phyloP scores from a whole-genome alignment of 2,113 vertebrate genomes.

The Sakesphorus luctuosus region DNA sequence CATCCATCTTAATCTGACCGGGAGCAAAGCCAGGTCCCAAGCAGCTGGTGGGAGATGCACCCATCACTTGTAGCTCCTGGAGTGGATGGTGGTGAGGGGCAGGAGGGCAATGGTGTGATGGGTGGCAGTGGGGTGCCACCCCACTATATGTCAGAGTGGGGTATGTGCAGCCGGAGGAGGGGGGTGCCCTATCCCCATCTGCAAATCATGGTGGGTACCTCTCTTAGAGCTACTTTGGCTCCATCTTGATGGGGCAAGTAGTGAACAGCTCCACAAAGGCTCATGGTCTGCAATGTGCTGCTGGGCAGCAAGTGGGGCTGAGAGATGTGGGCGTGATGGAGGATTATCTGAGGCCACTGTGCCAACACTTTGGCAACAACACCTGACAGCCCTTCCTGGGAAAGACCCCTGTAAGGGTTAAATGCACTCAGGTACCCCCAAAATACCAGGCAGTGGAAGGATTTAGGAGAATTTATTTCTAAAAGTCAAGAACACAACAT shows the following conservation, averaged over 20 bases:
- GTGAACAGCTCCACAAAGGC: neutral
- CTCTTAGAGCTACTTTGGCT: neutral
- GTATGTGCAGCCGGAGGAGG: neutral
- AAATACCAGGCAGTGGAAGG: neutral
- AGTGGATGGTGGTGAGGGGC: neutral
- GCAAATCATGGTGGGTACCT: rapidly evolving
- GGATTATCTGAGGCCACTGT: neutral
- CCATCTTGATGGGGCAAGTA: neutral
- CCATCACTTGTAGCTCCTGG: neutral
- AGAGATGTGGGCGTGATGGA: neutral
- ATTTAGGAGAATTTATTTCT: neutral
- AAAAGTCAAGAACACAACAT: neutral
- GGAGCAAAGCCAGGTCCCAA: neutral
- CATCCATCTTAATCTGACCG: neutral
- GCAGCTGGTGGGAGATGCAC: neutral
- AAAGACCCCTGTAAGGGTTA: neutral
- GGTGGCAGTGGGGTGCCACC: too few species aligned
- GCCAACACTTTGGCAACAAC: neutral
- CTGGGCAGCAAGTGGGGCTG: neutral
- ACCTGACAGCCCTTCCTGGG: neutral
- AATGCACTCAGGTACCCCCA: neutral
- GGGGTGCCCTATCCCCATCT: neutral
- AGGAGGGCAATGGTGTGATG: neutral
- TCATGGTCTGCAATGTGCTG: neutral
- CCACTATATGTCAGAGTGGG: neutral